Conservation (phyloP, 2,113 vertebrate species). For the Furnarius figulus region DNA sequence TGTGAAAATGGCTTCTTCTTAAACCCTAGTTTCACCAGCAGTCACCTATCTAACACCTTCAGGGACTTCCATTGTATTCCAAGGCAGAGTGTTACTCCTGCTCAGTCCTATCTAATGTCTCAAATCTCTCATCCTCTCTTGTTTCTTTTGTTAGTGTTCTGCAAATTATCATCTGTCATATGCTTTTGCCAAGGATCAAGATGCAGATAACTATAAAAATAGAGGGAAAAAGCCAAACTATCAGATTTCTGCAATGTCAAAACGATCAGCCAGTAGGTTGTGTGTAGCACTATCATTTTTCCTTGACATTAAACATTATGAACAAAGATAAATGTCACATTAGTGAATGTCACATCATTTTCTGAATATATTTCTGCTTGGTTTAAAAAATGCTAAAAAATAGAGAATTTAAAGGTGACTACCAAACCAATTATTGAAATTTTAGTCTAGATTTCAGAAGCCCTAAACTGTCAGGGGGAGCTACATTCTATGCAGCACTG, state of each 20-base stretch:
- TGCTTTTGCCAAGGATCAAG: slow-evolving; percentile 47
- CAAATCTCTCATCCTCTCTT: not conserved
- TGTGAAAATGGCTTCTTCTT: not conserved
- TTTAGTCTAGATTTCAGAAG: not conserved
- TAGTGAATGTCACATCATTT: slow-evolving; percentile 4
- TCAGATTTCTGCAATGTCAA: slow-evolving; percentile 56
- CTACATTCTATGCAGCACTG: not conserved
- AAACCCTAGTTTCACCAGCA: not conserved
- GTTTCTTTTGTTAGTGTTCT: slow-evolving; percentile 28
- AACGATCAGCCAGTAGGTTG: slow-evolving; percentile 14
- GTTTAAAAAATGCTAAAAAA: not conserved
- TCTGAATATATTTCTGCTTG: not conserved
- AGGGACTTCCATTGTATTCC: not conserved
- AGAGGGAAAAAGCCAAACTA: slow-evolving; percentile 52
- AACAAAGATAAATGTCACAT: slow-evolving; percentile 7
- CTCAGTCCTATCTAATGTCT: not conserved
- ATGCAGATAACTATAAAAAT: slow-evolving; percentile 59
- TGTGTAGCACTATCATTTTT: not conserved
- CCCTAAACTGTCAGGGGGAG: not conserved
- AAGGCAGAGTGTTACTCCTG: not conserved
- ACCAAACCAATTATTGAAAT: not conserved
- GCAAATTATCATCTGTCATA: slow-evolving; percentile 6
- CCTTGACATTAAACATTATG: not conserved
- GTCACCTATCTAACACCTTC: not conserved
- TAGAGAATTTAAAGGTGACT: not conserved